These are phyloP conservation scores for Tragelaphus imberbis DNA, from an alignment of 2,113 vertebrate species.

Conservation along the genomic window DNA sequence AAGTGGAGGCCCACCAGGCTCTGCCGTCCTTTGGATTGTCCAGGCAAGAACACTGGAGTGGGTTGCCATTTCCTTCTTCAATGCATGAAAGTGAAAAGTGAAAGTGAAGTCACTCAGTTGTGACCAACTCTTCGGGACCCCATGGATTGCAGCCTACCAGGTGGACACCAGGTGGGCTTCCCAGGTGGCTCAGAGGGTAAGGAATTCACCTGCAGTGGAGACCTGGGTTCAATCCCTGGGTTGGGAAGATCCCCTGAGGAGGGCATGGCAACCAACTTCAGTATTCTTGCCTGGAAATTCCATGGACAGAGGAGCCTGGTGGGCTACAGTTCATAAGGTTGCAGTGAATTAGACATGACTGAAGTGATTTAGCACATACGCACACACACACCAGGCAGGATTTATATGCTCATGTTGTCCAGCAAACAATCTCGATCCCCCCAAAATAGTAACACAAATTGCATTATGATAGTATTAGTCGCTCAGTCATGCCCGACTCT, in stretches of 20 bases:
- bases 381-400: background rate
- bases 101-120: too few relatives aligned
- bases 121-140: too few relatives aligned
- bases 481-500: fast-evolving
- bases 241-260: background rate
- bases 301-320: background rate
- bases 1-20: too few relatives aligned
- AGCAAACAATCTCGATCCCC: background rate
- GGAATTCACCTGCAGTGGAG: background rate
- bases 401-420: background rate
- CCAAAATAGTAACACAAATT: background rate
- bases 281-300: background rate
- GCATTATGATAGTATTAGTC: background rate
- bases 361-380: background rate
- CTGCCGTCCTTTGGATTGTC: too few relatives aligned
- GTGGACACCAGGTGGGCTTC: background rate
- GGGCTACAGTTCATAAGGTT: background rate
- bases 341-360: background rate
- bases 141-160: too few relatives aligned
- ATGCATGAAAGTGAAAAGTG: too few relatives aligned
- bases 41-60: too few relatives aligned
- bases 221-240: background rate
- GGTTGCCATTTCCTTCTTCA: too few relatives aligned
- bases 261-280: background rate
- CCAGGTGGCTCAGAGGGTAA: background rate